These are phyloP conservation scores for Leptopilina drosophilae DNA, from an alignment of 2,888 invertebrate genomes.

Conservation along the genomic window DNA sequence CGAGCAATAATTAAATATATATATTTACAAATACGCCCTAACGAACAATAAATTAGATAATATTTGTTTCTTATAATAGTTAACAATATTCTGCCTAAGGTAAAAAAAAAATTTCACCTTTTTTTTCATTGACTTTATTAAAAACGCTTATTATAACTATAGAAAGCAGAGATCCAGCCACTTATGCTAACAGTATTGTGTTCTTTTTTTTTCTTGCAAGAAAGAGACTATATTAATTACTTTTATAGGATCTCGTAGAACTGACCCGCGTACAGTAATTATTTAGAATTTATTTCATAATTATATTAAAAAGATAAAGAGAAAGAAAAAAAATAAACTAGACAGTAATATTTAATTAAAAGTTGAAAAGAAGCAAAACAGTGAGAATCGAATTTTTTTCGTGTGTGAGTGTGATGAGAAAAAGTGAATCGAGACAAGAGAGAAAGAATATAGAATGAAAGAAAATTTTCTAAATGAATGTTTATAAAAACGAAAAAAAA, in stretches of 20 bases:
- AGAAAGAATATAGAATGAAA: conserved; percentile 36
- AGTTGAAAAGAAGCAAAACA: conserved; percentile 44
- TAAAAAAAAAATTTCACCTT: not conserved
- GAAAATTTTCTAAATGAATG: conserved; percentile 3
- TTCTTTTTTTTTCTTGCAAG: conserved; percentile 47
- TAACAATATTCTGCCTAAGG: conserved; percentile 22
- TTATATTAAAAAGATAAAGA: not conserved
- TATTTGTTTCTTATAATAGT: conserved; percentile 8
- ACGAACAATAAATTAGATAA: conserved; percentile 28
- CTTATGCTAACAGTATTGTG: conserved; percentile 63
- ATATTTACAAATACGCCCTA: conserved; percentile 1
- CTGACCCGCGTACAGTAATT: conserved; percentile 39
- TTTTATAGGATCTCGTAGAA: conserved; percentile 39
- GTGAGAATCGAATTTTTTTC: conserved; percentile 58
- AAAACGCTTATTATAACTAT: conserved; percentile 40
- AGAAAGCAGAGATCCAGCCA: conserved; percentile 47
- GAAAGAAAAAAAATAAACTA: conserved; percentile 1
- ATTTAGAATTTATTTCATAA: conserved; percentile 17
- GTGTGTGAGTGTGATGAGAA: conserved; percentile 43
- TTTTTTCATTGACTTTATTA: not conserved
- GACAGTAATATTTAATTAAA: conserved; percentile 42
- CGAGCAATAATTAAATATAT: conserved; percentile 21
- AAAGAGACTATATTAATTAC: conserved; percentile 38
- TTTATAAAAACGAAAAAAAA: conserved; percentile 12
- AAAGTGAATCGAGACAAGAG: conserved; percentile 21